Conservation (phyloP, 2,113 vertebrate species). For the Festucalex cinctus region DNA sequence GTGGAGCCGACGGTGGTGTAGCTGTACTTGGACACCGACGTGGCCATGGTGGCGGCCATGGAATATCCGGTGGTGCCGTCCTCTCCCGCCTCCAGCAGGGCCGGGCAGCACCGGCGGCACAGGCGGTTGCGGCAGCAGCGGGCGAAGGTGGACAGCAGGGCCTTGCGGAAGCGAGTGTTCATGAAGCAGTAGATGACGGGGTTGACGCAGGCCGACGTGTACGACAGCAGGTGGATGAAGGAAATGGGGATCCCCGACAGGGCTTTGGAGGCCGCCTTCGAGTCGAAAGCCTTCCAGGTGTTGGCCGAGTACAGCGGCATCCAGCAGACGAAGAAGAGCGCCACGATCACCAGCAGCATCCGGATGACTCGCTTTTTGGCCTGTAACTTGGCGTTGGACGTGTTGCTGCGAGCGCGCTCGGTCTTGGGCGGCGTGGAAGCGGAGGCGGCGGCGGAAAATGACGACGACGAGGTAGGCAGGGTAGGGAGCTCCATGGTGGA, state of each 20-base stretch:
- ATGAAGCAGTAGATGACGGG: slow-evolving; percentile 98
- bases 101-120: slow-evolving; percentile 39
- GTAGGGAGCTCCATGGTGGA: slow-evolving; percentile 78
- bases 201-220: slow-evolving; percentile 86
- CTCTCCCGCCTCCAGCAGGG: slow-evolving; percentile 51
- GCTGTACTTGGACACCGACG: slow-evolving; percentile 86
- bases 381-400: slow-evolving; percentile 81
- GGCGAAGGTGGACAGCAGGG: slow-evolving; percentile 78
- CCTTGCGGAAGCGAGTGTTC: slow-evolving; percentile 91
- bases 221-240: slow-evolving; percentile 92
- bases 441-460: not conserved
- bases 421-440: slow-evolving; percentile 25
- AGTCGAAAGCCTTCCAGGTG: slow-evolving; percentile 89
- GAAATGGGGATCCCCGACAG: slow-evolving; percentile 88
- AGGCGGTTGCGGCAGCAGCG: slow-evolving; percentile 66
- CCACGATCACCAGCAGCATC: slow-evolving; percentile 92
- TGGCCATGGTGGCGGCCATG: slow-evolving; percentile 77
- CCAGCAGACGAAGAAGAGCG: slow-evolving; percentile 93
- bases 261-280: slow-evolving; percentile 61
- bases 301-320: slow-evolving; percentile 87
- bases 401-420: slow-evolving; percentile 72
- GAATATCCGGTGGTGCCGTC: slow-evolving; percentile 56
- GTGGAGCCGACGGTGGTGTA: slow-evolving; percentile 89
- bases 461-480: slow-evolving; percentile 37
- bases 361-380: slow-evolving; percentile 89